These are phyloP conservation scores for Mus spretus DNA, from an alignment of 2,797 vertebrate species.

Conservation along the genomic window DNA sequence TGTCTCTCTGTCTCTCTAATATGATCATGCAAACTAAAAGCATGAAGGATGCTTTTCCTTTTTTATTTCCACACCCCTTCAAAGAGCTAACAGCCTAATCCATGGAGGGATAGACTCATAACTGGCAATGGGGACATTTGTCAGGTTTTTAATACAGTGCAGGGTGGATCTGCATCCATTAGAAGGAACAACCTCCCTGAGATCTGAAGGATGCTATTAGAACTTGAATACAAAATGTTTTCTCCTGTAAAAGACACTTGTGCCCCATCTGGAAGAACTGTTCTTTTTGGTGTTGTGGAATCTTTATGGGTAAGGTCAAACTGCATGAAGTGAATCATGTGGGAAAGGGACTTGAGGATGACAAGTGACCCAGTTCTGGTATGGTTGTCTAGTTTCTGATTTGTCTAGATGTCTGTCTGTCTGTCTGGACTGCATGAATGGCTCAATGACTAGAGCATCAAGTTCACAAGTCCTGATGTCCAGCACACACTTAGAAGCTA, in stretches of 20 bases:
- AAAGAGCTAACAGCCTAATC: not conserved
- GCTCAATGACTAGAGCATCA: not conserved
- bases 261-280: not conserved
- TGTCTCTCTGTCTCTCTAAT: not conserved
- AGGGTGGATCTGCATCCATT: not conserved
- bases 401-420: not conserved
- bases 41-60: not conserved
- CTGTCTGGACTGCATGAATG: not conserved
- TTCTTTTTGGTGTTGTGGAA: not conserved
- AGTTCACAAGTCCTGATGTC: not conserved
- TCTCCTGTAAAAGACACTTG: not conserved
- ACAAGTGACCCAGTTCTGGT: not conserved
- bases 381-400: not conserved
- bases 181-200: not conserved
- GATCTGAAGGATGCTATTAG: not conserved
- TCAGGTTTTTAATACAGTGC: not conserved
- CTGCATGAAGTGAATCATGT: not conserved
- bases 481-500: not conserved
- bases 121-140: not conserved
- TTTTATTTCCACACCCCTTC: not conserved
- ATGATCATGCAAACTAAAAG: constrained; percentile 20
- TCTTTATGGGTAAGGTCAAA: not conserved
- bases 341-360: not conserved
- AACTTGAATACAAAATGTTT: not conserved
- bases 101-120: not conserved